Evolutionary conservation across 2,797 vertebrate species (phyloP), one percentile per base, ranked within the genome.

Genomic region (Pipistrellus nathusii): DNA sequence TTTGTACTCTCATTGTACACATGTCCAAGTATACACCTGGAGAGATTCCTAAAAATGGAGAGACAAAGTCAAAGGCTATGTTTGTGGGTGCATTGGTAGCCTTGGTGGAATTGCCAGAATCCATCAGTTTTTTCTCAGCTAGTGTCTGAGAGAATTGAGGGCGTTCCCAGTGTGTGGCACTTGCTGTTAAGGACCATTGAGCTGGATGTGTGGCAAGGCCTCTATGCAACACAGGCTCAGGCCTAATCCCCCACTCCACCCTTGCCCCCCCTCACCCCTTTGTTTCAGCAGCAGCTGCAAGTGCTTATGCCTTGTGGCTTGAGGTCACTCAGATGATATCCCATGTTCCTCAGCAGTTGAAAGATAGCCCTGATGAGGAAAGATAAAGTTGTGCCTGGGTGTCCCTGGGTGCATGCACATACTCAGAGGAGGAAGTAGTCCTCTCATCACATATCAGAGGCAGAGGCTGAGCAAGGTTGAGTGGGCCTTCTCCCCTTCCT

Each of bases 131-230:
- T 78, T 76, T 48, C 5, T 82, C 1, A 0, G 27, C 76, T 44
- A 4, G 14, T 10, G 1, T 23, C 0, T 0, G 0, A 62, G 89
- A 90, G n/a, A 13, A n/a, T 17, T 25, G 9, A 17, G n/a, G 27
- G 5, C n/a, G 41, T 0, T 27, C 35, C 53, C 30, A 2, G 1
- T 0, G 2, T 8, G 41, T 20, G 27, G n/a, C 0, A 0, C 7
- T 1, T 18, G 32, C 53, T 13, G 15, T 5, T 8, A n/a, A 38
- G 59, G 77, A 18, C 21, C 9, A 0, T 88, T 4, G 5, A 68
- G 30, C 57, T 23, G 10, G 21, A 25, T 8, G 6, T 5, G 59
- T 32, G 46, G 62, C 62, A 53, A 27, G 75, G 27, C 41, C 68
- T 64, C 57, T 18, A 0, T 27, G 64, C 0, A 0, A 32, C 48